Conservation (phyloP, 35 echinoderm and acorn worm genomes). For the Heliocidaris tuberculata region DNA sequence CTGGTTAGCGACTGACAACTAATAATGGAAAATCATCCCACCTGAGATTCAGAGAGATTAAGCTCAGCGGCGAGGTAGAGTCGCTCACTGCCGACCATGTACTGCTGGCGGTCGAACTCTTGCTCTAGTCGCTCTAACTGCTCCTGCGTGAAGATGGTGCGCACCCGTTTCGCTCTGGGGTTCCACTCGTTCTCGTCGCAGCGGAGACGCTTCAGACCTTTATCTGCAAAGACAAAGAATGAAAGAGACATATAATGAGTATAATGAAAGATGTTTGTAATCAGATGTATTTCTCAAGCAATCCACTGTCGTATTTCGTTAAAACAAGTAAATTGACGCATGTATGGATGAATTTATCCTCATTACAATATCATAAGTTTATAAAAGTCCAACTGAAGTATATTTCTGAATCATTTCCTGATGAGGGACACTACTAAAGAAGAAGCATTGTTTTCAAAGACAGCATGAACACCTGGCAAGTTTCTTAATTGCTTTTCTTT, state of each 20-base stretch:
- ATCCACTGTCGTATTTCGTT: no score
- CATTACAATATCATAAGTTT: no score
- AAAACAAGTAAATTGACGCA: no score
- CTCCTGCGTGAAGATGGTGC: slow-evolving; percentile 85
- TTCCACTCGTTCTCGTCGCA: slow-evolving; percentile 27
- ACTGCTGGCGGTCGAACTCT: slow-evolving; percentile 84
- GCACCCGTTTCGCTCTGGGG: slow-evolving; percentile 68
- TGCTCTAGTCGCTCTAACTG: slow-evolving; percentile 81
- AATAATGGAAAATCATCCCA: not conserved
- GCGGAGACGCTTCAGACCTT: not conserved
- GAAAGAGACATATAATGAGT: not conserved
- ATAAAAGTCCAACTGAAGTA: no score
- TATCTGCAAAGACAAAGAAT: not conserved
- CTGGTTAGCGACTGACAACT: no score
- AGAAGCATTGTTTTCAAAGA: not conserved
- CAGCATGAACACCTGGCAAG: not conserved
- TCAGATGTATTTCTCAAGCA: no score
- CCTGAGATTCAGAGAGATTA: slow-evolving; percentile 83
- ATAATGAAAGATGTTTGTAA: not conserved
- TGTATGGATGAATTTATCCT: no score
- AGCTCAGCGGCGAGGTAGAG: slow-evolving; percentile 68
- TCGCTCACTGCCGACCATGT: slow-evolving; percentile 87
- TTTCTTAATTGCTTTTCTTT: not conserved
- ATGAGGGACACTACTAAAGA: no score
- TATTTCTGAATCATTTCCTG: no score